Percentiles rank a stretch among this genome's conserved stretches.
These are phyloP conservation scores for Diacarnus erythraeanus DNA, from an alignment of 37 sponge, comb jelly and placozoan species.

Conservation along the genomic window DNA sequence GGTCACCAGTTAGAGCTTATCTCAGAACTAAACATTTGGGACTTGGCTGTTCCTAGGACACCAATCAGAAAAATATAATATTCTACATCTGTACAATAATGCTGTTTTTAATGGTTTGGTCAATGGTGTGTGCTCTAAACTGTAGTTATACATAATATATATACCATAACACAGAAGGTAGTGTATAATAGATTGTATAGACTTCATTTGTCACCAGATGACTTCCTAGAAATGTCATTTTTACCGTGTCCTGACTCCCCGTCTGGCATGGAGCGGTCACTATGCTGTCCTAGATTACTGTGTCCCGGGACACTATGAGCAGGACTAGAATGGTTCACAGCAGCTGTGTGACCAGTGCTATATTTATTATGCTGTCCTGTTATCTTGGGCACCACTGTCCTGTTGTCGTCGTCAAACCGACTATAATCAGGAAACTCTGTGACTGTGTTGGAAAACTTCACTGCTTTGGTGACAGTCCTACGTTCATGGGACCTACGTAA, in stretches of 20 bases:
- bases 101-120: too few species aligned
- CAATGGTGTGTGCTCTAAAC: too few species aligned
- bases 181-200: too few species aligned
- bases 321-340: neutral
- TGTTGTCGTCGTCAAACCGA: neutral
- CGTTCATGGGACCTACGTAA: neutral
- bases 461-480: conserved; percentile 8
- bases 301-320: conserved; percentile 8
- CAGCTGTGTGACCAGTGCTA: neutral
- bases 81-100: too few species aligned
- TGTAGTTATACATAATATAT: too few species aligned
- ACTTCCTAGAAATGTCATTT: neutral
- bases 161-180: too few species aligned
- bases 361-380: neutral
- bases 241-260: conserved; percentile 1
- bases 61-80: too few species aligned
- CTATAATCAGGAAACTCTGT: conserved; percentile 29
- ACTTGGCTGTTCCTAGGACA: conserved; percentile 31
- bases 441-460: conserved; percentile 31
- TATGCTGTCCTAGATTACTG: conserved; percentile 4
- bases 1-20: conserved; percentile 36
- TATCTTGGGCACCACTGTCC: neutral
- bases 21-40: conserved; percentile 31
- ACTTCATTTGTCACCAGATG: neutral
- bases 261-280: neutral